These are phyloP conservation scores for Prochilodus magdalenae DNA, from an alignment of 2,113 vertebrate species.

Conservation along the genomic window DNA sequence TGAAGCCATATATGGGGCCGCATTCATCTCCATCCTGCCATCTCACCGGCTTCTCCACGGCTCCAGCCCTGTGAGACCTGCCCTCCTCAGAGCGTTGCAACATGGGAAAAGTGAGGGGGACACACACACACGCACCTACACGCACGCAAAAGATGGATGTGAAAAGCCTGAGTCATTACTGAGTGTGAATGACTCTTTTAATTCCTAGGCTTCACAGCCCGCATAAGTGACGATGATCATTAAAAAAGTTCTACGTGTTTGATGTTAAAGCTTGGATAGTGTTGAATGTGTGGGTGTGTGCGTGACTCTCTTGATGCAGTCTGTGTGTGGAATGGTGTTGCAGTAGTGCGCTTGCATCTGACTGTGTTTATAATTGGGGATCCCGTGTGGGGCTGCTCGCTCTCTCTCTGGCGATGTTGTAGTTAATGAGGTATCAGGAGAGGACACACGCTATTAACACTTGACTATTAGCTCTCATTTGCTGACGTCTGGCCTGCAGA, in stretches of 20 bases:
- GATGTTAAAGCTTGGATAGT: not conserved
- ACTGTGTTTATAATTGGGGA: constrained; percentile 63
- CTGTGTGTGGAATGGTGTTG: not conserved
- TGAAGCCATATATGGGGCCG: constrained; percentile 88
- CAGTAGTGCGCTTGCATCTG: not conserved
- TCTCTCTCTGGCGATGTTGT: constrained; percentile 48
- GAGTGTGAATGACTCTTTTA: not conserved
- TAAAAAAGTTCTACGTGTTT: no score
- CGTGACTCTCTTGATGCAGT: not conserved
- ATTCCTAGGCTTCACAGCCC: not conserved
- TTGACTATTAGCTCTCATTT: not conserved
- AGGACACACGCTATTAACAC: constrained; percentile 24
- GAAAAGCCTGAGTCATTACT: not conserved
- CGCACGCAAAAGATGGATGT: not conserved
- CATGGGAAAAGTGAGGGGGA: constrained; percentile 79
- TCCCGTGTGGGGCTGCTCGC: constrained; percentile 46
- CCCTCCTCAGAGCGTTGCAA: constrained; percentile 74
- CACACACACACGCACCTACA: constrained; percentile 11
- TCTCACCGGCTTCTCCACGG: constrained; percentile 86
- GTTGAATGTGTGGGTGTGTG: not conserved
- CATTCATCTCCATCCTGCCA: constrained; percentile 86
- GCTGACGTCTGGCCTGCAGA: constrained; percentile 78
- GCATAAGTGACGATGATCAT: not conserved
- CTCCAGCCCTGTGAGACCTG: constrained; percentile 77
- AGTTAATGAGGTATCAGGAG: constrained; percentile 61